These are phyloP conservation scores for Stenoptilia bipunctidactyla DNA, from an alignment of 2,888 invertebrate genomes.

Conservation along the genomic window DNA sequence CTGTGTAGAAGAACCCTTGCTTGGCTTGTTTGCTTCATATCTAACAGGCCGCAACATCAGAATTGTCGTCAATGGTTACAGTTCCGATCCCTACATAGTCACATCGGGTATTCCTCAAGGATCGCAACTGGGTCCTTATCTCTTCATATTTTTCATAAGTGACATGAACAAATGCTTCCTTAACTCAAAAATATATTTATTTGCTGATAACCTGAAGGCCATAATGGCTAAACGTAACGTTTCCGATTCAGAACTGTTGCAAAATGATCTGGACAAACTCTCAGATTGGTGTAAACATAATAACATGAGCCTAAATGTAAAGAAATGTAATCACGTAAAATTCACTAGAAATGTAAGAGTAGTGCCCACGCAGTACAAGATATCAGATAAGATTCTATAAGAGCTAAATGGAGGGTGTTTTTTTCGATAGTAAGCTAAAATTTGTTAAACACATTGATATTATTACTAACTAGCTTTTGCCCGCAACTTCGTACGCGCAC, in stretches of 20 bases:
- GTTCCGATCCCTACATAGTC: neutral
- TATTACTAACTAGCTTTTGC: too few relatives aligned
- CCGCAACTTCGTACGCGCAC: too few relatives aligned
- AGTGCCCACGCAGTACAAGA: too few relatives aligned
- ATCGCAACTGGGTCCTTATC: neutral
- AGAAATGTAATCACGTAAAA: neutral
- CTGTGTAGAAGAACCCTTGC: neutral
- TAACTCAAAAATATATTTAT: too few relatives aligned
- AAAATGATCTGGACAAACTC: neutral
- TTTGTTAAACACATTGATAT: too few relatives aligned
- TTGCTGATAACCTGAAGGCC: too few relatives aligned
- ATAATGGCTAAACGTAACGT: too few relatives aligned
- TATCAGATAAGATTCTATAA: too few relatives aligned
- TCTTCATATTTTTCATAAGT: neutral
- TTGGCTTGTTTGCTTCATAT: neutral
- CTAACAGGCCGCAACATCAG: neutral
- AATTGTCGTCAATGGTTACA: neutral
- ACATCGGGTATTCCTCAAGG: neutral
- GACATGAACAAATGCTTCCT: neutral
- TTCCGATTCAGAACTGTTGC: neutral
- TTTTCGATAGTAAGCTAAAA: too few relatives aligned
- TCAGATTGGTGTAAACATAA: neutral
- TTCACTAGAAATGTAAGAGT: neutral
- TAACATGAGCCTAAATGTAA: neutral
- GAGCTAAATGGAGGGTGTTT: too few relatives aligned